Conservation (phyloP, 2,113 vertebrate genomes). For the Formicarius rufipectus region DNA sequence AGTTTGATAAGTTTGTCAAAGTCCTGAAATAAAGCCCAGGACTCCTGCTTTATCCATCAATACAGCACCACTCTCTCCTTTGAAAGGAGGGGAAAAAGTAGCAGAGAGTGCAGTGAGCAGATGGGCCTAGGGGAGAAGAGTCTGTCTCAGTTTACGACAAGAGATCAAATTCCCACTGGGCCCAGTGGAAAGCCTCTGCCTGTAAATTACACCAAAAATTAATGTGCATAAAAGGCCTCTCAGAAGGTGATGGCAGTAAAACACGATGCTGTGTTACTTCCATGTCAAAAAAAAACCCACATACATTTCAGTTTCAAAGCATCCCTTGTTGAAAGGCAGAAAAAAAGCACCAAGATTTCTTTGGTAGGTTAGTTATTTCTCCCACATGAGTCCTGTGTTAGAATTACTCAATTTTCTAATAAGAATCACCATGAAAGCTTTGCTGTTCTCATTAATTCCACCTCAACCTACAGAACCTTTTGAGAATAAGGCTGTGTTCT, state of each 20-base stretch:
- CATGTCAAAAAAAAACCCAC: not conserved
- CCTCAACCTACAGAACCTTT: not conserved
- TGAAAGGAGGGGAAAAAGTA: not conserved
- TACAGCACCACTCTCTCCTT: not conserved
- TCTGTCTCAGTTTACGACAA: not conserved
- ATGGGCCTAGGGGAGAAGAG: not conserved
- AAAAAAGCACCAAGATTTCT: not conserved
- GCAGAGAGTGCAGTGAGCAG: not conserved
- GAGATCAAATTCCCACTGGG: conserved; percentile 1
- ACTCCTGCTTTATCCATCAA: not conserved
- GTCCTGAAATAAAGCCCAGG: not conserved
- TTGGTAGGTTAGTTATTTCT: not conserved
- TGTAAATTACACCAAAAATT: conserved; percentile 13
- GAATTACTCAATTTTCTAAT: conserved; percentile 32
- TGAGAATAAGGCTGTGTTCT: not conserved
- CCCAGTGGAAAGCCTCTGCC: not conserved
- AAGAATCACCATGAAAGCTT: conserved; percentile 6
- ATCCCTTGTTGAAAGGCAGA: not conserved
- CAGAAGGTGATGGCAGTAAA: not conserved
- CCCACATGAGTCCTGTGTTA: not conserved
- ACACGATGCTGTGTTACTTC: not conserved
- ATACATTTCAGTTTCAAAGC: not conserved
- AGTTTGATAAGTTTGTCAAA: not conserved
- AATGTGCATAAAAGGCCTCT: not conserved
- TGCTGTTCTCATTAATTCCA: not conserved